Base-by-base conservation (phyloP, 2,888 invertebrate species). In the Sinhomidia bicolor region DNA sequence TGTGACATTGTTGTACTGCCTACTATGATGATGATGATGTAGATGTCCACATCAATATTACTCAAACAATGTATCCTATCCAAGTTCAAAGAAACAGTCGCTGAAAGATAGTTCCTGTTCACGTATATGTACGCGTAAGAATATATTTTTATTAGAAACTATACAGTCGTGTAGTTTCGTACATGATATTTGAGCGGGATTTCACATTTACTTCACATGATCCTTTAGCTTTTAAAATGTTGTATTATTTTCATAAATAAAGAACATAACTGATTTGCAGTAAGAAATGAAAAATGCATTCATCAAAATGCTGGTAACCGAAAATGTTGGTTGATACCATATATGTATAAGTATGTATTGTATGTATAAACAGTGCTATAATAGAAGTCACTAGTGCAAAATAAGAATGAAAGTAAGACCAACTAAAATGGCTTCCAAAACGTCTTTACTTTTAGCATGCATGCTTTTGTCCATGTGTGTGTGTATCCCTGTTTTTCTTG, bases 1-100 rank as follows among this genome's bases (percentile, higher is more conserved):
- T 32, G 71, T 29, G 26, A 76, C 71, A 71, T 71, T 71, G 71
- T 65, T 65, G 14, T 68, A 29, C 65, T 65, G 32, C 32, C 65
- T 7, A 5, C n/a, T 36, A 41, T 41, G 41, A 7, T 7, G 3
- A 36, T 7, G 36, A 36, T 7, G 36, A 36, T 36, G 36, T 36
- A 36, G 36, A 36, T 36, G 36, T 36, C 36, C 36, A 36, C 60
- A 60, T 60, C 60, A 60, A 60, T 60, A 26, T 26, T 23, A 12
- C 17, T 12, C 51, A 54, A 54, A 54, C n/a, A 54, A 54, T 17
- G 51, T 54, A 2, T 14, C 36, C 36, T 7, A 36, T 36, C 4
- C 36, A 36, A 57, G 2, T 4, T 12, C 3, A 32, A 65, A 32
- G 10, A 32, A 32, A n/a, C 12, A 10, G 60, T 60, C 26, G 12